Evolutionary conservation across 1,140 invertebrate species (phyloP), one percentile per base, ranked within the genome.

Genomic region (Hyles vespertilio): DNA sequence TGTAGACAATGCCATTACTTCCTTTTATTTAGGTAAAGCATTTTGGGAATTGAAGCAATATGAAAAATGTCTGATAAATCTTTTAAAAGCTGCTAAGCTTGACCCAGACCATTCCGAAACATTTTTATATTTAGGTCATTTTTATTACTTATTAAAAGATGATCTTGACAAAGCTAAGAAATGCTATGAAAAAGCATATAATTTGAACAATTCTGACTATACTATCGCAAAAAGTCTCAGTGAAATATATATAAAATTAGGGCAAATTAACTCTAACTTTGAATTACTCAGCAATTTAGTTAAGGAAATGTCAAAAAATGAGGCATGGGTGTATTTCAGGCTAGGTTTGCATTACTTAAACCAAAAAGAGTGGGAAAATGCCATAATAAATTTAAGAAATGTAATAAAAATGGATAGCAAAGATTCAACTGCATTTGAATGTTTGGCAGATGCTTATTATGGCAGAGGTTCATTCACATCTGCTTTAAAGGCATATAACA

Each of bases 361-460:
- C 67, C 90, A 92, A 61, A 92, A 92, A 53, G 91, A 96, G 66
- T 92, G 92, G 69, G 90, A 91, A 63, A 90, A 93, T 69, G 94
- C 96, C n/a, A 94, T 97, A 43, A 90, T 92, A 61, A 92, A 92
- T 71, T 92, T 97, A 54, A 91, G 95, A 69, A 92, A 92, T 73
- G 95, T 95, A 54, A 92, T 97, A 32, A 91, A 95, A 77, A 85
- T 91, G 54, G 93, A 97, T 84, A 90, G 92, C 3, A 89, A 81
- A 59, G 93, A 95, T 79, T 91, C 92, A 89, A 93, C 91, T 67
- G 90, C 93, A 65, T 97, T 95, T 94, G 96, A 98, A 89, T 94
- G 94, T 65, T 89, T 98, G 71, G 97, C 93, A 43, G 97, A 98
- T 89, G 95, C 95, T 2, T 98, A 98, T 86, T 91, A 94, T 62